A percentile compares a stretch with the other conserved stretches of the same genome.
phyloP scores from a whole-genome alignment of 2,888 invertebrate genomes.

The Mantis religiosa region DNA sequence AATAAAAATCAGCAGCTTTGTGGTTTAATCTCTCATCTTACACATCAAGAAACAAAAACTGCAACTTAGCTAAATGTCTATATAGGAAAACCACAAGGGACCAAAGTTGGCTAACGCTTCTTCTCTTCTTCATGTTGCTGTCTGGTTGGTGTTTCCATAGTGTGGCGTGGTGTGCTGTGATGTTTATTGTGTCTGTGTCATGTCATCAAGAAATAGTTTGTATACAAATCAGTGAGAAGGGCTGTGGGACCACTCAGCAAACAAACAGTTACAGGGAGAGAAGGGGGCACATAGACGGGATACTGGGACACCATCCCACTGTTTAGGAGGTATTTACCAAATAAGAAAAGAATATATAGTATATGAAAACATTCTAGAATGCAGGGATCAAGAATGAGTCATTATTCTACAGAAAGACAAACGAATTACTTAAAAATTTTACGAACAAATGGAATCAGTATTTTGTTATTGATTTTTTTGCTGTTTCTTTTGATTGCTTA shows the following conservation, averaged over 20 bases:
- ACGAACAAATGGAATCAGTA: conserved; percentile 23
- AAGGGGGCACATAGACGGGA: not conserved
- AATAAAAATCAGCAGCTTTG: not conserved
- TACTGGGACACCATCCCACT: not conserved
- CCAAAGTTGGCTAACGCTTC: not conserved
- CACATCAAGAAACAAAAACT: not conserved
- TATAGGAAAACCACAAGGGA: not conserved
- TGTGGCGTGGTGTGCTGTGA: not conserved
- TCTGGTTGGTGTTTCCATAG: not conserved
- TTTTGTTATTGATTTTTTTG: conserved; percentile 25
- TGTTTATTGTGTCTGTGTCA: not conserved
- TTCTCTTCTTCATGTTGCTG: not conserved
- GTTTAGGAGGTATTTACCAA: conserved; percentile 9
- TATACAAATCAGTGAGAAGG: conserved; percentile 7
- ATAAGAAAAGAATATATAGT: conserved; percentile 1
- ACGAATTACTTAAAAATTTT: conserved; percentile 15
- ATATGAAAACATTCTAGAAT: conserved; percentile 4
- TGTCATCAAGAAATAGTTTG: not conserved
- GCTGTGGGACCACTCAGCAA: conserved; percentile 26
- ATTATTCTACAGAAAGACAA: conserved; percentile 1
- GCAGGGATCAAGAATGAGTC: conserved; percentile 20
- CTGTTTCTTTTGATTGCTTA: conserved; percentile 28
- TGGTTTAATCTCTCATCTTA: not conserved
- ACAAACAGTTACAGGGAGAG: not conserved
- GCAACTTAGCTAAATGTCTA: not conserved